These are phyloP conservation scores for Boloria euphrosyne DNA, from an alignment of 2,888 invertebrate species.

Conservation along the genomic window DNA sequence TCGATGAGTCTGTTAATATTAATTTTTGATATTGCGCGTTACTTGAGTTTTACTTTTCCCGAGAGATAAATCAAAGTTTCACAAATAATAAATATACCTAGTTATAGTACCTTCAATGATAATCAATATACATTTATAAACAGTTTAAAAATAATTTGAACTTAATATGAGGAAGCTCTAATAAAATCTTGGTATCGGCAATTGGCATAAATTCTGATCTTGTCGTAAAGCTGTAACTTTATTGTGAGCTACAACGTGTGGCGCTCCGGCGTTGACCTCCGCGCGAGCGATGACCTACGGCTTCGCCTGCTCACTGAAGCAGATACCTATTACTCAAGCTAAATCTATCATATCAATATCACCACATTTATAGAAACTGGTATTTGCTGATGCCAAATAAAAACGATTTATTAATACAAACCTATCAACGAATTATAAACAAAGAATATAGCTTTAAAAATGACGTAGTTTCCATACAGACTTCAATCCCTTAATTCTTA, in stretches of 20 bases:
- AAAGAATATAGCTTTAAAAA: no score
- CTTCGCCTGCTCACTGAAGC: conserved; percentile 26
- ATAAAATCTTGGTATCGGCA: background rate
- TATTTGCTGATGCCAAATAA: background rate
- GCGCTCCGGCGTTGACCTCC: conserved; percentile 70
- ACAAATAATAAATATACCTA: no score
- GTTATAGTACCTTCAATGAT: no score
- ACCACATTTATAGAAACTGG: background rate
- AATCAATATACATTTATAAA: no score
- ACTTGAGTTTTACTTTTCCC: no score
- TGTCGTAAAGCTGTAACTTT: conserved; percentile 17
- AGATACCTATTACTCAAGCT: conserved; percentile 38
- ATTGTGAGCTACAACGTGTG: conserved; percentile 20
- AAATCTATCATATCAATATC: conserved; percentile 26
- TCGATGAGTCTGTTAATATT: no score
- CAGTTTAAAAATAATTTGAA: background rate
- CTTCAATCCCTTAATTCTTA: no score
- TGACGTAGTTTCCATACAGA: no score
- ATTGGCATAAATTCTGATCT: conserved; percentile 21
- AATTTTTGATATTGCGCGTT: no score
- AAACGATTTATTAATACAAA: no score
- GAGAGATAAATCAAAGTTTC: no score
- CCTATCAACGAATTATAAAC: no score
- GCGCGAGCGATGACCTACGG: conserved; percentile 72
- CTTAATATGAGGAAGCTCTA: conserved; percentile 6